A percentile compares a stretch with the other conserved stretches of the same genome.
phyloP scores from a whole-genome alignment of 1,140 invertebrate genomes.

The Bombus haemorrhoidalis region DNA sequence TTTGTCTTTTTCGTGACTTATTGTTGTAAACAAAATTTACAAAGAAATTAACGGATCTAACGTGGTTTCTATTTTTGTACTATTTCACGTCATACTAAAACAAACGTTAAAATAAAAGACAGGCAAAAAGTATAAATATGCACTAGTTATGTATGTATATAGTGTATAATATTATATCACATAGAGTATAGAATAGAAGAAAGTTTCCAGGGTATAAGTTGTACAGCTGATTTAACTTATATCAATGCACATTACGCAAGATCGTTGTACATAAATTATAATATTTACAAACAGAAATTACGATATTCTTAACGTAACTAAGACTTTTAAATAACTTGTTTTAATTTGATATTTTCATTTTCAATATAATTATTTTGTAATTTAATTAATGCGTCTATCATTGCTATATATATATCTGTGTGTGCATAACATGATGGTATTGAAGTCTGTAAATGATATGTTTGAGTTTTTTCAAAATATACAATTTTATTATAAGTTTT shows the following conservation, averaged over 20 bases:
- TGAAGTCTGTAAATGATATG: not conserved
- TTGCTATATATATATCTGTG: not conserved
- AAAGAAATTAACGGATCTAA: not conserved
- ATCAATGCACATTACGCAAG: not conserved
- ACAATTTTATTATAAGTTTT: not conserved
- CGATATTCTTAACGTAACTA: not conserved
- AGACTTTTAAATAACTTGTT: not conserved
- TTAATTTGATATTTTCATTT: constrained; percentile 11
- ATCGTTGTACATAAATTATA: constrained; percentile 22
- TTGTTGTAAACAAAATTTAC: not conserved
- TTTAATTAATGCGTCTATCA: not conserved
- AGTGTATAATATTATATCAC: not conserved
- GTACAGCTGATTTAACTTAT: not conserved
- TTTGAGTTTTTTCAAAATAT: not conserved
- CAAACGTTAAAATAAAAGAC: not conserved
- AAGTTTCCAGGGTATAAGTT: not conserved
- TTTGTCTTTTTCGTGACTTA: not conserved
- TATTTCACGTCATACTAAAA: not conserved
- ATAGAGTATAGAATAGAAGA: not conserved
- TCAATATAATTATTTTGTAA: not conserved
- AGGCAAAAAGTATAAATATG: not conserved
- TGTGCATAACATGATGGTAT: not conserved
- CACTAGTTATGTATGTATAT: not conserved
- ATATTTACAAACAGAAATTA: not conserved
- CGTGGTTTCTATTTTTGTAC: not conserved